These are phyloP conservation scores for Mesembrinibis cayennensis DNA, from an alignment of 2,113 vertebrate genomes.

Conservation along the genomic window DNA sequence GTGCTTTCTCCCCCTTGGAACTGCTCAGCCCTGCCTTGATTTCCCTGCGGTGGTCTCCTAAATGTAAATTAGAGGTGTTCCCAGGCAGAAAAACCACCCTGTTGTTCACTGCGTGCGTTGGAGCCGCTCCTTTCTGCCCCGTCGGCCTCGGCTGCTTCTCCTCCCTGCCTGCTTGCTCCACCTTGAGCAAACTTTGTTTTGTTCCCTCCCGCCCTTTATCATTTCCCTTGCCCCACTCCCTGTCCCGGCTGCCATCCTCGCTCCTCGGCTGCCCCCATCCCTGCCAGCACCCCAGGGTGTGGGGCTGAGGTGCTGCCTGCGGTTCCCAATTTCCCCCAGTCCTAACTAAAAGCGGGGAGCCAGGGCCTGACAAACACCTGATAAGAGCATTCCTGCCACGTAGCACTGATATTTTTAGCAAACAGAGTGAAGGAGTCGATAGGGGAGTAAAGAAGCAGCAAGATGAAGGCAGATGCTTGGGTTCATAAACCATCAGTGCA, in stretches of 20 bases:
- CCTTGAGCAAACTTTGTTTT: neutral
- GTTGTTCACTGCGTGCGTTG: accelerated
- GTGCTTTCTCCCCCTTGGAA: accelerated
- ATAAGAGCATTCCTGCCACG: neutral
- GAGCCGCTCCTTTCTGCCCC: neutral
- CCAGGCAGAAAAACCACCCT: neutral
- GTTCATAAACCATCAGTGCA: neutral
- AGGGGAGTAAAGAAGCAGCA: neutral
- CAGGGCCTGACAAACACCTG: neutral
- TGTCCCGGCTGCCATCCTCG: neutral
- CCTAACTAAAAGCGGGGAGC: neutral
- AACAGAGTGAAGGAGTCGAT: neutral
- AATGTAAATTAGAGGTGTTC: neutral
- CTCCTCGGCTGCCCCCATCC: neutral
- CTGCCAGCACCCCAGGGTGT: neutral
- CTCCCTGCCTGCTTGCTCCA: neutral
- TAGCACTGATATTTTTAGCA: neutral
- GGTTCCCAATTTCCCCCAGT: neutral
- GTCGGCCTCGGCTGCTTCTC: accelerated
- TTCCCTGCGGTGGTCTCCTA: neutral
- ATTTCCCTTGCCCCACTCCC: accelerated
- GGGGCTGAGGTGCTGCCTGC: neutral
- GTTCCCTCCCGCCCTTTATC: accelerated
- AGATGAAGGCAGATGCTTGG: neutral
- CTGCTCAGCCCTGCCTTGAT: neutral